These are phyloP conservation scores for Glaucomys volans DNA, from an alignment of 2,113 vertebrate genomes.

Conservation along the genomic window DNA sequence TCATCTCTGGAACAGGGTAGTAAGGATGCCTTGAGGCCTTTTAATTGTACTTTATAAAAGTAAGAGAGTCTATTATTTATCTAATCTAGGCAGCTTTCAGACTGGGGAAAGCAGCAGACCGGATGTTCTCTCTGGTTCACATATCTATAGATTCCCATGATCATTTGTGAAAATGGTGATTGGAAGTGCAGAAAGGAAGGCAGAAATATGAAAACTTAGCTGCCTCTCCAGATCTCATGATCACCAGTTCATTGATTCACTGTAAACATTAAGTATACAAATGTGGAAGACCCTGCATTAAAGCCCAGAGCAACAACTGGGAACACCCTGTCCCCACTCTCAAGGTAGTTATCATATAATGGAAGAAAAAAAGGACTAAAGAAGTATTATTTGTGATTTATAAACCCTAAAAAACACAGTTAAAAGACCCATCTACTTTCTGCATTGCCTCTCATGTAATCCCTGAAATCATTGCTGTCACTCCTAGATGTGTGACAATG, in stretches of 20 bases:
- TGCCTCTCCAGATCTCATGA: not conserved
- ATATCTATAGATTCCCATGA: not conserved
- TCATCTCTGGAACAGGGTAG: not conserved
- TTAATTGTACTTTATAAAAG: constrained; percentile 14
- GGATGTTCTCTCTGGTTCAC: not conserved
- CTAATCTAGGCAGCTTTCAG: not conserved
- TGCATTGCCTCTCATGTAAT: constrained; percentile 16
- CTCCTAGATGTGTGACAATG: constrained; percentile 30
- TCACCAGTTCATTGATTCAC: not conserved
- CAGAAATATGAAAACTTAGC: constrained; percentile 33
- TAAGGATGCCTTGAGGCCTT: not conserved
- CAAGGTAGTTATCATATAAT: not conserved
- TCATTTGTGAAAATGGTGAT: not conserved
- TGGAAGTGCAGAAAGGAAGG: not conserved
- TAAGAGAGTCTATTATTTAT: not conserved
- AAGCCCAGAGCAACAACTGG: not conserved
- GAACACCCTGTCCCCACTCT: not conserved
- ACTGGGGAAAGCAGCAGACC: not conserved
- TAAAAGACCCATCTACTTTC: not conserved
- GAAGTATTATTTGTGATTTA: not conserved
- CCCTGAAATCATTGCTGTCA: constrained; percentile 44
- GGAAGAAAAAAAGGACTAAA: not conserved
- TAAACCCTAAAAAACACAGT: not conserved
- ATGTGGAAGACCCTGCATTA: not conserved
- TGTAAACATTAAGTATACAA: not conserved